phyloP scores from a whole-genome alignment of 2,113 vertebrate genomes.

The Enhydra lutris region DNA sequence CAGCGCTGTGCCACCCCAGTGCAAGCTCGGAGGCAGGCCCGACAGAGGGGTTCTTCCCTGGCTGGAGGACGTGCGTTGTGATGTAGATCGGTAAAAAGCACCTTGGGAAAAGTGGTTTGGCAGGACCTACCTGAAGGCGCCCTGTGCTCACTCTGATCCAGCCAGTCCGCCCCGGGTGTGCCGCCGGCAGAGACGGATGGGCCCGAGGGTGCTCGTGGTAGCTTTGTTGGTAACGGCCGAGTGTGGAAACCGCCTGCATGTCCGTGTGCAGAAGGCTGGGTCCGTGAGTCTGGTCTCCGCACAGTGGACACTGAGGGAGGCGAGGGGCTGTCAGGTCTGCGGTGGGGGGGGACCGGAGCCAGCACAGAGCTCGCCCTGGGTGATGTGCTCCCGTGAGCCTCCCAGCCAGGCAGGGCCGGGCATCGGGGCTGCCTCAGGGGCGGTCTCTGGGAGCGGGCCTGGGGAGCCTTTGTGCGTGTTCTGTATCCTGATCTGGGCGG shows the following conservation, averaged over 20 bases:
- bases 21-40: background rate
- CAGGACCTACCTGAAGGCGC: rapidly evolving
- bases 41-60: background rate
- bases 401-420: background rate
- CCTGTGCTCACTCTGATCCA: rapidly evolving
- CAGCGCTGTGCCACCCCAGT: rapidly evolving
- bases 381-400: no score
- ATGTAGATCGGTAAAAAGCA: rapidly evolving
- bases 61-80: background rate
- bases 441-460: background rate
- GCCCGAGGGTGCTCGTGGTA: rapidly evolving
- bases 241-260: background rate
- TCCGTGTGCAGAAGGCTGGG: background rate
- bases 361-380: rapidly evolving
- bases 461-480: background rate
- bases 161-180: rapidly evolving
- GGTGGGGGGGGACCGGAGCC: background rate
- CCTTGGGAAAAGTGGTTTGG: background rate
- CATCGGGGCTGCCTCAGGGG: no score
- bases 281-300: rapidly evolving
- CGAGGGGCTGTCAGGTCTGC: rapidly evolving
- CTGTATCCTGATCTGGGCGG: rapidly evolving
- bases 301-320: background rate
- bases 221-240: no score
- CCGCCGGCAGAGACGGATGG: background rate